These are phyloP conservation scores for Amia ocellicauda DNA, from an alignment of 2,113 vertebrate genomes.

Conservation along the genomic window DNA sequence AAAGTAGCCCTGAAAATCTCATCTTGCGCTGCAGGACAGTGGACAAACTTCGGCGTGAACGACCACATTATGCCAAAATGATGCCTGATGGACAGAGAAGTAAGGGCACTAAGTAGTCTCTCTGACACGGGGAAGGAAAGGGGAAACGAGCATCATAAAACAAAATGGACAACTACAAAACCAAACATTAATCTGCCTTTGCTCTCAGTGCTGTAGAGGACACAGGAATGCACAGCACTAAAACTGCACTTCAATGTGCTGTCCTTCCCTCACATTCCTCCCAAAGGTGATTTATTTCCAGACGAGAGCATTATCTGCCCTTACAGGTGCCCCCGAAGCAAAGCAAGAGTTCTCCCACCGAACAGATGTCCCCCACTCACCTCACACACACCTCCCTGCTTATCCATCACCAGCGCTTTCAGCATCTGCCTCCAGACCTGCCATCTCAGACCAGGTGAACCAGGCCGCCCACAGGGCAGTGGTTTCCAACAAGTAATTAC, in stretches of 20 bases:
- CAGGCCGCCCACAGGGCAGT: too few relatives aligned
- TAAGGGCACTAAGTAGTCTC: not conserved
- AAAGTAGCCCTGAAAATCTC: slow-evolving; percentile 33
- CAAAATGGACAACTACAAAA: slow-evolving; percentile 18
- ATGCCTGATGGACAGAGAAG: too few relatives aligned
- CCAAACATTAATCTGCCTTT: too few relatives aligned
- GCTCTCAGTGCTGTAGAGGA: slow-evolving; percentile 16
- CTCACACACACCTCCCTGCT: not conserved
- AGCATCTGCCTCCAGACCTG: too few relatives aligned
- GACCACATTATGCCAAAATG: slow-evolving; percentile 27
- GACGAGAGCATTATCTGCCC: slow-evolving; percentile 15
- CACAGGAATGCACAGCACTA: not conserved
- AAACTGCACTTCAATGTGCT: not conserved
- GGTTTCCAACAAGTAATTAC: not conserved
- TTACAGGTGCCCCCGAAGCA: slow-evolving; percentile 15
- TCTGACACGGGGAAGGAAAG: slow-evolving; percentile 21
- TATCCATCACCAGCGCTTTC: too few relatives aligned
- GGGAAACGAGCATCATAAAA: slow-evolving; percentile 19
- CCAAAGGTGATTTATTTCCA: slow-evolving; percentile 14
- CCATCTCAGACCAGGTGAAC: too few relatives aligned
- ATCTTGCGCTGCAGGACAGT: slow-evolving; percentile 31
- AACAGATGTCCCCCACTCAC: not conserved
- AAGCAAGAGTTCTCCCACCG: not conserved
- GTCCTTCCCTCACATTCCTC: not conserved
- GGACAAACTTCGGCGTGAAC: slow-evolving; percentile 34